A percentile compares a stretch with the other conserved stretches of the same genome.
These are phyloP conservation scores for Arrhamphus sclerolepis DNA, from an alignment of 2,797 vertebrate species.

Conservation along the genomic window DNA sequence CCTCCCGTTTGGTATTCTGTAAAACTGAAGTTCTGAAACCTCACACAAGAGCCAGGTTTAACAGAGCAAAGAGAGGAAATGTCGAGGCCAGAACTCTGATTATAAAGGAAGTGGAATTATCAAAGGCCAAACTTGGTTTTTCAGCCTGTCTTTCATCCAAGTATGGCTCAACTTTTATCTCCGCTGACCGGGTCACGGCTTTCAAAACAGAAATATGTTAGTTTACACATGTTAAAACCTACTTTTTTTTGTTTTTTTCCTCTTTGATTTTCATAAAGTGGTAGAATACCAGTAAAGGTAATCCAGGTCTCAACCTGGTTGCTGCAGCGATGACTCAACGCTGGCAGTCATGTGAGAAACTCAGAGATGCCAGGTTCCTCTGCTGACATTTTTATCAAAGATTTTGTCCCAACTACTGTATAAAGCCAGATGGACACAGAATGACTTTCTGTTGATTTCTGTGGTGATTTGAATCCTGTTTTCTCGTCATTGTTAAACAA, in stretches of 20 bases:
- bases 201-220: conserved; percentile 35
- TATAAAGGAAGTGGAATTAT: conserved; percentile 50
- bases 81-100: conserved; percentile 37
- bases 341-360: conserved; percentile 57
- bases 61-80: conserved; percentile 33
- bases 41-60: conserved; percentile 35
- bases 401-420: conserved; percentile 35
- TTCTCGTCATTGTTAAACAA: conserved; percentile 56
- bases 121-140: conserved; percentile 41
- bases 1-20: conserved; percentile 39
- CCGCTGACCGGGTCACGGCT: conserved; percentile 33
- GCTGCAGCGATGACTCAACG: conserved; percentile 37
- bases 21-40: conserved; percentile 27
- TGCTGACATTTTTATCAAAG: conserved; percentile 44
- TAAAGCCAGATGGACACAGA: conserved; percentile 54
- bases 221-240: background rate
- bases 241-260: conserved; percentile 29
- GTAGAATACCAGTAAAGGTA: conserved; percentile 22
- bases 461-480: conserved; percentile 51
- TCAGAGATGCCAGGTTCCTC: conserved; percentile 38
- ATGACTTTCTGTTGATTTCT: conserved; percentile 49
- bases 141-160: conserved; percentile 26
- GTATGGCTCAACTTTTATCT: conserved; percentile 55
- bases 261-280: conserved; percentile 42
- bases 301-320: conserved; percentile 60